A percentile compares a stretch with the other conserved stretches of the same genome.
Conservation (phyloP, 1,140 invertebrate species). For the Armadillidium nasatum region DNA sequence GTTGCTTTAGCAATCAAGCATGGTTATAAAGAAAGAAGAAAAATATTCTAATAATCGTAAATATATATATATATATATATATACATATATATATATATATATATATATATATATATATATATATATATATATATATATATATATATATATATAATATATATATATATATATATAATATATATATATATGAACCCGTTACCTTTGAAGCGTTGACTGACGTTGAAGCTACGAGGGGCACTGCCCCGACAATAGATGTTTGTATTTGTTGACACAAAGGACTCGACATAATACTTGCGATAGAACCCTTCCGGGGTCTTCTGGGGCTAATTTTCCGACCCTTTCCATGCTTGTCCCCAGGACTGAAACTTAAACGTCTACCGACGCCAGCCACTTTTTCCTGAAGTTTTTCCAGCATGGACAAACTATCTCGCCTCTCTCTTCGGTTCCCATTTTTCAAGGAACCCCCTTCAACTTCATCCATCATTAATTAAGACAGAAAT, state of each 20-base stretch:
- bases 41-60: no score
- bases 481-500: no score
- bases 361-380: neutral
- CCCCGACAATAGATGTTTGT: neutral
- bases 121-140: slow-evolving; percentile 15
- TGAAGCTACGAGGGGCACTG: neutral
- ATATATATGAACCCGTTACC: neutral
- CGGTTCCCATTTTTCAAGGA: neutral
- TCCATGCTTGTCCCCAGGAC: neutral
- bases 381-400: slow-evolving; percentile 1
- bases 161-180: neutral
- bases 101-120: slow-evolving; percentile 4
- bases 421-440: neutral
- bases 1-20: no score
- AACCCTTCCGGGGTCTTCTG: neutral
- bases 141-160: slow-evolving; percentile 15
- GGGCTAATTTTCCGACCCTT: neutral
- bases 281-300: neutral
- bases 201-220: neutral
- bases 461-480: no score
- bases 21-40: no score
- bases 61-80: no score
- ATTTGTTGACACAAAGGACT: neutral
- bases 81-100: no score
- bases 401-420: neutral